Base-by-base conservation (phyloP, 2,797 vertebrate genomes). In the Notolepis coatsorum region DNA sequence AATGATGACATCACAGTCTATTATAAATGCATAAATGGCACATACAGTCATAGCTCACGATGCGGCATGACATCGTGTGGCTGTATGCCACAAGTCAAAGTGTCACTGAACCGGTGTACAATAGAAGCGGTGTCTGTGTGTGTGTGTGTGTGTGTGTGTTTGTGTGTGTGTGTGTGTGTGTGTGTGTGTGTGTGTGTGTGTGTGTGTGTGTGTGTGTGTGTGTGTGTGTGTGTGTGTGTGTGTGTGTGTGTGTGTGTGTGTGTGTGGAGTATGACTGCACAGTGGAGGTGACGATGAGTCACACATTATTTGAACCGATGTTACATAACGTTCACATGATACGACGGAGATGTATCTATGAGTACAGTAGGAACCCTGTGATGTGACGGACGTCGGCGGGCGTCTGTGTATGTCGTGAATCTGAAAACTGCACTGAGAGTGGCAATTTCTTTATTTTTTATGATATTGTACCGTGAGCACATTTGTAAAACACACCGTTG, bases 401-500 rank as follows among this genome's bases (percentile, higher is more conserved):
- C 47, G 77, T 85, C 61, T 79, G 71, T 73, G 69, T 68, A n/a
- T n/a, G n/a, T n/a, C n/a, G 79, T 79, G 70, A 76, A 61, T 61
- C 68, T 61, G 68, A 73, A 55, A 65, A 7, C 65, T 68, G 72
- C 71, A 21, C 68, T 41, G 75, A 63, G 64, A 68, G 61, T 46
- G 62, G 50, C 65, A 77, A 68, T 60, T 50, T 71, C 17, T 42
- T 54, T 77, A 59, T 50, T 71, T 18, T 42, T 54, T 77, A 70
- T 67, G 53, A 80, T 69, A 49, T 65, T 81, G 68, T 65, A 75
- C 68, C 51, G 60, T 69, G 64, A 81, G 69, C 79, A 84, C 79
- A 88, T 78, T 80, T 88, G 84, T 86, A 83, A 37, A 86, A 85
- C 72, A 83, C 67, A 84, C 71, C 76, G n/a, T n/a, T n/a, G n/a